Conservation (phyloP, 2,797 vertebrate genomes). For the Emys orbicularis region DNA sequence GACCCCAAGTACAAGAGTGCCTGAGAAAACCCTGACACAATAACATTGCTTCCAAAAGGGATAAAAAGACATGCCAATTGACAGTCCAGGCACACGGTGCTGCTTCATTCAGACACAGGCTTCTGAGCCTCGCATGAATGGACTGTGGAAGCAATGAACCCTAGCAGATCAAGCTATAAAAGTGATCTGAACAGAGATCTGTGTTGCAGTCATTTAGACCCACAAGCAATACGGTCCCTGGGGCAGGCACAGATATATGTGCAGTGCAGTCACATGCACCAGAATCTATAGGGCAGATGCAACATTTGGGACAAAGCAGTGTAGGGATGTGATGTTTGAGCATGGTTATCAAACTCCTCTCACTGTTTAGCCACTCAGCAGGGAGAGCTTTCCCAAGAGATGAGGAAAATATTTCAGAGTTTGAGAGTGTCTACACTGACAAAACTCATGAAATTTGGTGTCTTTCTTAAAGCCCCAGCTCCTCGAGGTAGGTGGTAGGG, state of each 20-base stretch:
- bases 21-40: neutral
- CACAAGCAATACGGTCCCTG: neutral
- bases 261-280: neutral
- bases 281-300: neutral
- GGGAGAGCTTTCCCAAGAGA: neutral
- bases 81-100: neutral
- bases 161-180: neutral
- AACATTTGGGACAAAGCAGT: neutral
- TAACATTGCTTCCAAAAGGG: neutral
- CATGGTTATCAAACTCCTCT: neutral
- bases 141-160: neutral
- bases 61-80: neutral
- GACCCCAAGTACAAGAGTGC: neutral
- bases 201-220: neutral
- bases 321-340: neutral
- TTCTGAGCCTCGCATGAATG: neutral
- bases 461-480: neutral
- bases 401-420: neutral
- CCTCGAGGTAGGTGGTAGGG: neutral
- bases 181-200: neutral
- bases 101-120: neutral
- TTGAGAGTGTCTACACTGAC: neutral
- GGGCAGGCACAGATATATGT: neutral
- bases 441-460: neutral
- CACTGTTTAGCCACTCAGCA: neutral